Base-by-base conservation (phyloP, 2,888 invertebrate species). In the Clusia tigrina region DNA sequence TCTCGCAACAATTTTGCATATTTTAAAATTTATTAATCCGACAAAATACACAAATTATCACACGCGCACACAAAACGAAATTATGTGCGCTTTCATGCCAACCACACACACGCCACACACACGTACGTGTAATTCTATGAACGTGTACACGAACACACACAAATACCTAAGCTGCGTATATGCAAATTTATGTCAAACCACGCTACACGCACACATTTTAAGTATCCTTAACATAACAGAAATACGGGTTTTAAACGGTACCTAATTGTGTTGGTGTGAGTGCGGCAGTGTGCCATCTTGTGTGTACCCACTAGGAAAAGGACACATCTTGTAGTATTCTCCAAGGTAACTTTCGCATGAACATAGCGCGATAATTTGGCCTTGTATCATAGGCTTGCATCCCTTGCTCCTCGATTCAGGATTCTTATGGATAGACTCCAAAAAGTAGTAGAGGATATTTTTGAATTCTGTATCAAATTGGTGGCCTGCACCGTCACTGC, bases 1-100 rank as follows among this genome's bases (percentile, higher is more conserved):
- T 20, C 22, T 48, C 22, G 3, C 48, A 48, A 22, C 48, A 48
- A 20, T 54, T 62, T 62, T 54, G 58, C 62, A 54, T 58, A 58
- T 54, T 62, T 62, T 24, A 57, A 53, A 55, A 37, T 63, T 63
- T 64, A 64, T 54, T 57, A 60, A 60, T 46, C 57, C 37, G 56
- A 55, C 48, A 56, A 64, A 58, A 51, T 58, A 64, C 60, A 64
- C 64, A 64, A 61, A 64, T 64, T 60, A 64, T 57, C 54, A 54
- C 60, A 54, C 60, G 54, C 51, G 48, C 42, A 24, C 24, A 46
- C 46, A 46, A 15, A 48, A 18, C 25, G 18, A 9, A 23, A 25
- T 3, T 17, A 53, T 22, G 23, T 2, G 15, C 37, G 22, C 20
- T 22, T 32, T 12, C 37, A 37, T 37, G 22, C 32, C 32, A 54